Evolutionary conservation across 2,888 invertebrate species (phyloP).

Genomic region (Drosophila mercatorum): DNA sequence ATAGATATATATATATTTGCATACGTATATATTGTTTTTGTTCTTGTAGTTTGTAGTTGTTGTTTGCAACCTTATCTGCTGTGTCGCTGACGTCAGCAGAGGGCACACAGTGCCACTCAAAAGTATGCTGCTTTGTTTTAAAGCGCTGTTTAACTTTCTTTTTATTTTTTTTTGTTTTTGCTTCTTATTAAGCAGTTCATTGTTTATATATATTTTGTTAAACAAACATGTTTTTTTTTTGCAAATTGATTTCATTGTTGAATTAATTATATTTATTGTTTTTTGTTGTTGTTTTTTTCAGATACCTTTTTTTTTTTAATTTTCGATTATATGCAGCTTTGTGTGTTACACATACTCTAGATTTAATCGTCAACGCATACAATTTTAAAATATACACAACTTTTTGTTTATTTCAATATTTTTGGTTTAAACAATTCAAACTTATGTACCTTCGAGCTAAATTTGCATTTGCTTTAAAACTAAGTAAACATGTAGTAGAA

Average conservation of each 20-base stretch:
- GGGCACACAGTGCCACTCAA: slow-evolving; percentile 68
- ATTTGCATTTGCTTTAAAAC: slow-evolving; percentile 64
- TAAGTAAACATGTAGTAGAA: slow-evolving; percentile 74
- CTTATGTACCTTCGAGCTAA: slow-evolving; percentile 71
- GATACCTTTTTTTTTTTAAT: not conserved
- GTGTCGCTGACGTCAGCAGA: slow-evolving; percentile 52
- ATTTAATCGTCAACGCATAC: slow-evolving; percentile 57
- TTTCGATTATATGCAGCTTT: slow-evolving; percentile 34
- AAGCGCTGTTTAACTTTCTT: slow-evolving; percentile 31
- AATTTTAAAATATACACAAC: slow-evolving; percentile 68
- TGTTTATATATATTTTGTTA: slow-evolving; percentile 29
- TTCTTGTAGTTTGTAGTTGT: slow-evolving; percentile 38
- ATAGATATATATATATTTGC: slow-evolving; percentile 16
- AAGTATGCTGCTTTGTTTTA: slow-evolving; percentile 40
- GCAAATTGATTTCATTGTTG: slow-evolving; percentile 30
- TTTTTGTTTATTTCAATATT: slow-evolving; percentile 73
- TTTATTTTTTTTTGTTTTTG: slow-evolving; percentile 18
- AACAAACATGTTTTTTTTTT: slow-evolving; percentile 36
- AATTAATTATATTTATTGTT: slow-evolving; percentile 45
- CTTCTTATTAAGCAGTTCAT: slow-evolving; percentile 31
- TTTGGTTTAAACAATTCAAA: slow-evolving; percentile 77
- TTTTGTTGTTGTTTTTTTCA: not conserved
- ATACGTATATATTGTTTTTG: slow-evolving; percentile 20
- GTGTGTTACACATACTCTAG: slow-evolving; percentile 34
- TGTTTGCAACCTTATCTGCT: slow-evolving; percentile 65